phyloP scores from a whole-genome alignment of 2,888 invertebrate genomes.

The Allacma fusca region DNA sequence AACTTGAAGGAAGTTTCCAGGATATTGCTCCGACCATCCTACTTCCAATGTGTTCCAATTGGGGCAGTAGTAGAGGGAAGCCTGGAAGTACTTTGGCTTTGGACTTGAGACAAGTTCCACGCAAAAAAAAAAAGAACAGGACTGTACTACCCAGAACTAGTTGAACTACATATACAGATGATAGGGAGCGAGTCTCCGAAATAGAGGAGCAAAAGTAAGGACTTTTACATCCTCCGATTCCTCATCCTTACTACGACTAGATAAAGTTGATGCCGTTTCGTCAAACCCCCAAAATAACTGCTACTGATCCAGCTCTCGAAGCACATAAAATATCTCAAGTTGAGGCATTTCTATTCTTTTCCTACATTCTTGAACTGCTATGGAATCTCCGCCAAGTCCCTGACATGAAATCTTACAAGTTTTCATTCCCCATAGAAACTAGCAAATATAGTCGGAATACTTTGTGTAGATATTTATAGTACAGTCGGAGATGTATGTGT shows the following conservation, averaged over 20 bases:
- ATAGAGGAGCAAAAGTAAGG: background rate
- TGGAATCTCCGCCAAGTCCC: background rate
- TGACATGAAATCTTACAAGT: background rate
- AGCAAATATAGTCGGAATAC: no score
- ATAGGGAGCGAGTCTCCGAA: background rate
- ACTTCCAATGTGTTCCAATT: background rate
- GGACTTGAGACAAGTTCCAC: background rate
- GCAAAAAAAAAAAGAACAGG: no score
- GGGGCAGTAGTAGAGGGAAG: background rate
- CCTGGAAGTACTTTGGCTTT: background rate
- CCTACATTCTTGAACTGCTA: background rate
- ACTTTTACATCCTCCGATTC: background rate
- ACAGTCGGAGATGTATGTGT: no score
- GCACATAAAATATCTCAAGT: background rate
- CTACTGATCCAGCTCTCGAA: background rate
- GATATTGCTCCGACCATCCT: background rate
- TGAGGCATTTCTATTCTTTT: background rate
- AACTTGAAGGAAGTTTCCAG: background rate
- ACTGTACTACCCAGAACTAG: no score
- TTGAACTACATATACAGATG: no score
- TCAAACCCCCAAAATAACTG: background rate
- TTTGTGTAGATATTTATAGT: no score
- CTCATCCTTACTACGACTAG: background rate
- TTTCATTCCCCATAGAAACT: background rate
- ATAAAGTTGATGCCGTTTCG: background rate